Evolutionary conservation across 2,113 vertebrate species (phyloP), one percentile per base, ranked within the genome.

Genomic region (Pelmatolapia mariae): DNA sequence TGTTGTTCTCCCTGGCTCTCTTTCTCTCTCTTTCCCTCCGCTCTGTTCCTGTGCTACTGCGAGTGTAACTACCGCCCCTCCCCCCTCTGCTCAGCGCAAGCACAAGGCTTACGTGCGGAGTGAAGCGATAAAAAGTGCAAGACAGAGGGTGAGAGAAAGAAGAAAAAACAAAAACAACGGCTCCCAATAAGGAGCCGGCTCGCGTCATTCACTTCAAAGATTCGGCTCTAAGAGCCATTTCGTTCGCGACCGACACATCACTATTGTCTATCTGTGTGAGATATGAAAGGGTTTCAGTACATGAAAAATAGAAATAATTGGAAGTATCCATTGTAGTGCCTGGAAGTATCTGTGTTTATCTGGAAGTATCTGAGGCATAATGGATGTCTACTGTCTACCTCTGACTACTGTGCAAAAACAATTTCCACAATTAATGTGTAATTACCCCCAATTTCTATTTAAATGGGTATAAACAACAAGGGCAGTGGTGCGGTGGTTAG

Each of bases 281-380:
- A 93, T 86, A 86, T 96, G 94, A 95, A 94, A 95, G 86, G 95
- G 95, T 96, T 96, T 95, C 90, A 88, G 88, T 94, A 93, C 81
- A 83, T 93, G 94, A 89, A 93, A 80, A 95, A 96, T 92, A 86
- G 90, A 94, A 94, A 93, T 94, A 93, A 89, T n/a, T 22, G 61
- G 93, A 95, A 89, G 90, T 91, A 66, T 36, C 61, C 61, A 36
- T 6, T 66, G 3, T 36, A 36, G 2, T 36, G 71, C 84, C 85
- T 91, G 91, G 90, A 95, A 92, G 91, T 94, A 91, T 79, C 89
- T 85, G 86, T 81, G 85, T 92, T 87, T 83, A 84, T 91, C 90
- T 94, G 3, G 61, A 66, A 66, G 19, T 38, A 66, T 66, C 91
- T 78, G 45, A 94, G 92, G 88, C 93, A 88, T 71, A 92, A 94